Percentiles rank a stretch among this genome's conserved stretches.
These are phyloP conservation scores for Oscarella lobularis DNA, from an alignment of 37 sponge, comb jelly and placozoan genomes.

Conservation along the genomic window DNA sequence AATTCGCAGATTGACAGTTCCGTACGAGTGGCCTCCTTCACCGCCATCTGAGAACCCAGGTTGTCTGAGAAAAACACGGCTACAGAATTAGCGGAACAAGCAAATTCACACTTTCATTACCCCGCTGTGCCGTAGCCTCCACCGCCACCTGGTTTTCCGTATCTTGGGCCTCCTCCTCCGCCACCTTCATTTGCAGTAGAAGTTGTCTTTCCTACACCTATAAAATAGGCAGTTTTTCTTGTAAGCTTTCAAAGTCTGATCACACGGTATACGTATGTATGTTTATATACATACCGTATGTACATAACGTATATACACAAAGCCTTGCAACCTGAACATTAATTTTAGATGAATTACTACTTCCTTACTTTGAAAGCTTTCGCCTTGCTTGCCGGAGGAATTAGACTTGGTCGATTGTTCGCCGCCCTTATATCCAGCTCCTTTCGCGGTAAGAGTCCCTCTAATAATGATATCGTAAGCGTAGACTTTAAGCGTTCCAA, in stretches of 20 bases:
- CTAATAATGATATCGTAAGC: background rate
- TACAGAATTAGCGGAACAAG: too few relatives aligned
- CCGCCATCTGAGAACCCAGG: constrained; percentile 5
- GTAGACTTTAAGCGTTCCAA: too few relatives aligned
- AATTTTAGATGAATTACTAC: too few relatives aligned
- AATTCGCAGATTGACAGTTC: background rate
- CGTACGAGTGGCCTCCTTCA: background rate
- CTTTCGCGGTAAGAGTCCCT: background rate
- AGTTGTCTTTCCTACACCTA: background rate
- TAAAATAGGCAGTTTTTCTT: too few relatives aligned
- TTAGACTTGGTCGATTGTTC: background rate
- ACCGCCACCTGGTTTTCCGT: background rate
- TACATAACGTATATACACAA: too few relatives aligned
- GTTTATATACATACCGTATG: too few relatives aligned
- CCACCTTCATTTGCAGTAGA: background rate
- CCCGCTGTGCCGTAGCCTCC: constrained; percentile 4
- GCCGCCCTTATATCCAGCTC: background rate
- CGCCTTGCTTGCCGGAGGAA: background rate
- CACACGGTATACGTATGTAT: too few relatives aligned
- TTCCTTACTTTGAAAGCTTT: background rate
- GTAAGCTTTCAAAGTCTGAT: too few relatives aligned
- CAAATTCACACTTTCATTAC: too few relatives aligned
- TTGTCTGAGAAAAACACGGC: too few relatives aligned
- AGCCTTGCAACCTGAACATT: too few relatives aligned
- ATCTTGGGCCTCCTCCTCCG: background rate